Evolutionary conservation across 2,113 vertebrate species (phyloP).

Genomic region (Oryzias woworae): DNA sequence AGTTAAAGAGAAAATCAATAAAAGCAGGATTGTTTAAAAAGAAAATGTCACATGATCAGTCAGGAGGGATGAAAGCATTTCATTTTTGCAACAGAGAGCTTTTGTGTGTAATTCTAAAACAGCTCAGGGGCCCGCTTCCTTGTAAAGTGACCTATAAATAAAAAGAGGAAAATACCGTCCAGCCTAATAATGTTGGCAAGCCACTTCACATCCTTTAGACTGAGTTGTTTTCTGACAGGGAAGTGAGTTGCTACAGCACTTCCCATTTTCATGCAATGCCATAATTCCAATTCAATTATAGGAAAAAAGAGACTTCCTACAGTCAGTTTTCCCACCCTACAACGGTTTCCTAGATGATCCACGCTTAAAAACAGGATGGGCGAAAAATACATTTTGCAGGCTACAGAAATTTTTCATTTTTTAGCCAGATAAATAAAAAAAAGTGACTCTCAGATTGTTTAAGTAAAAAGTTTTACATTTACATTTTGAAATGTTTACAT

Average conservation of each 20-base stretch:
- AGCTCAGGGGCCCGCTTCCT: conserved; percentile 7
- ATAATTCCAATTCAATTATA: conserved; percentile 49
- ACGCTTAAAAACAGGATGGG: conserved; percentile 72
- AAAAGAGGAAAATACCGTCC: conserved; percentile 21
- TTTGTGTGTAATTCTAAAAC: conserved; percentile 50
- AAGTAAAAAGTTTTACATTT: too few species aligned
- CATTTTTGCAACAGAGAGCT: conserved; percentile 45
- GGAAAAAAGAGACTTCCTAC: conserved; percentile 55
- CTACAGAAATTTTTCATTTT: conserved; percentile 34
- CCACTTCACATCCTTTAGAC: conserved; percentile 46
- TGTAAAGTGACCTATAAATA: conserved; percentile 37
- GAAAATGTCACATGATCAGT: conserved; percentile 13
- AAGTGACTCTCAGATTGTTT: too few species aligned
- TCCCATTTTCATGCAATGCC: conserved; percentile 53
- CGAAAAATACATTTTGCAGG: conserved; percentile 39
- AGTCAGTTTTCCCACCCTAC: conserved; percentile 49
- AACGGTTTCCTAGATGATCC: conserved; percentile 62
- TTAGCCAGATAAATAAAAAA: conserved; percentile 14
- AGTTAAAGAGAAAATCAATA: conserved; percentile 53
- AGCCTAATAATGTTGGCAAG: conserved; percentile 24
- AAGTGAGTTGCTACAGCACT: conserved; percentile 65
- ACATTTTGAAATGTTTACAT: too few species aligned
- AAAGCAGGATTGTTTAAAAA: conserved; percentile 14
- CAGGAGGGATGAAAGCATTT: conserved; percentile 25
- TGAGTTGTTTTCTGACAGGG: conserved; percentile 41